Base-by-base conservation (phyloP, 2,888 invertebrate species). In the Ophion obscuratus region DNA sequence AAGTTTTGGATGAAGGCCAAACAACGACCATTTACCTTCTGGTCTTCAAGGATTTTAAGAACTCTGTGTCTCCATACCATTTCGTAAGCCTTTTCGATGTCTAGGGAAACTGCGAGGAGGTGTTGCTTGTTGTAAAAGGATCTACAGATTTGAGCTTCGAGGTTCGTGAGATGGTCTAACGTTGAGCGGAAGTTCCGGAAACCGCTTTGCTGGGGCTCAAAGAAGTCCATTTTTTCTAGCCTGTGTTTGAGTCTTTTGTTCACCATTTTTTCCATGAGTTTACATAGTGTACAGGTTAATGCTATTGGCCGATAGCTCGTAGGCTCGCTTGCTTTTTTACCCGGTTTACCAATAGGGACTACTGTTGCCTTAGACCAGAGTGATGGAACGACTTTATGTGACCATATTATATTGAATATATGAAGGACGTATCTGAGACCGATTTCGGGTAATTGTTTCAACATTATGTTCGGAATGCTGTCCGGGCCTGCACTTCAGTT, bases 31-130 rank as follows among this genome's bases (percentile, higher is more conserved):
- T n/a, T n/a, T n/a, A n/a, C 78, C n/a, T 83, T 66, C 5, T 67
- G 47, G 62, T 84, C 64, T 6, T n/a, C 17, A 10, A 87, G 76
- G 11, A 86, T 81, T 61, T 82, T 47, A 11, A 89, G 31, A 1
- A 88, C 77, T 40, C 87, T 62, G 20, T 82, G 79, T 64, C 66
- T 83, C 87, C 85, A 88, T 1, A 87, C 70, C 74, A 87, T 86
- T 47, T 88, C 87, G 57, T 87, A 89, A 0, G 89, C 88, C 59
- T 89, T 88, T 68, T 89, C 88, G 17, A 88, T 78, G 57, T 88
- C 85, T 61, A 88, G 40, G 11, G 77, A 81, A 0, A 87, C 64
- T 1, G 83, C 83, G n/a, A 81, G 24, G 20, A 81, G 57, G 40
- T 81, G 66, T 66, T 68, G 20, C 6, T 73, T 67, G 2, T 20